phyloP scores from a whole-genome alignment of 2,113 vertebrate genomes.

The Corapipo altera region DNA sequence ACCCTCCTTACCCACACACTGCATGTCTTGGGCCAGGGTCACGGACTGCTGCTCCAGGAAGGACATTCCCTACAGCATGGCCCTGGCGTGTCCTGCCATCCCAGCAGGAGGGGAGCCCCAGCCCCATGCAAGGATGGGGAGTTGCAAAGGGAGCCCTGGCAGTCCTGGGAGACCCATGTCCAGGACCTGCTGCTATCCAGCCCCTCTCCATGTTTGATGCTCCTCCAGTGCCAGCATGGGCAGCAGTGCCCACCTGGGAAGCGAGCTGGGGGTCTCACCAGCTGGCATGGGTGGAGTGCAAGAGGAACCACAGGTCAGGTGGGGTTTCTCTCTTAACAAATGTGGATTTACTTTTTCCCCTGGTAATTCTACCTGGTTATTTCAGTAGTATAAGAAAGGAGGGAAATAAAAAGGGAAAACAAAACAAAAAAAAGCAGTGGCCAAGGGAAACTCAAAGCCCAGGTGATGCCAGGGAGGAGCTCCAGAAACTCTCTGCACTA shows the following conservation, averaged over 20 bases:
- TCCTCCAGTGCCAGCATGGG: rapidly evolving
- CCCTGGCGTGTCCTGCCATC: rapidly evolving
- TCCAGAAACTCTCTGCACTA: background rate
- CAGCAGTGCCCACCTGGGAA: background rate
- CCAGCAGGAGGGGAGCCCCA: background rate
- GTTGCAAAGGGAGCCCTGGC: background rate
- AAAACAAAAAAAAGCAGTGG: background rate
- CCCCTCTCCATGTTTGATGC: rapidly evolving
- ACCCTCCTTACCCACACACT: background rate
- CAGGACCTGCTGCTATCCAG: background rate
- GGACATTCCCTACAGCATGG: rapidly evolving
- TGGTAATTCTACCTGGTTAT: background rate
- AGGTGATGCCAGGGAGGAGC: background rate
- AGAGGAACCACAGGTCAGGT: rapidly evolving
- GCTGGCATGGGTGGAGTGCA: rapidly evolving
- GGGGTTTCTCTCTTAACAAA: background rate
- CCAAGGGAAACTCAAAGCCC: background rate
- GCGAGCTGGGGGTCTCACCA: background rate
- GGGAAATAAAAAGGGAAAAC: background rate
- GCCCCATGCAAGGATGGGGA: rapidly evolving
- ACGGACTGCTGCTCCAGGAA: rapidly evolving
- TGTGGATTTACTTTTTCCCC: background rate
- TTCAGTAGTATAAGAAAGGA: background rate
- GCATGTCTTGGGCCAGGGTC: rapidly evolving
- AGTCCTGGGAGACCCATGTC: rapidly evolving